Conservation (phyloP, 2,113 vertebrate genomes). For the Microcebus lehilahytsara region DNA sequence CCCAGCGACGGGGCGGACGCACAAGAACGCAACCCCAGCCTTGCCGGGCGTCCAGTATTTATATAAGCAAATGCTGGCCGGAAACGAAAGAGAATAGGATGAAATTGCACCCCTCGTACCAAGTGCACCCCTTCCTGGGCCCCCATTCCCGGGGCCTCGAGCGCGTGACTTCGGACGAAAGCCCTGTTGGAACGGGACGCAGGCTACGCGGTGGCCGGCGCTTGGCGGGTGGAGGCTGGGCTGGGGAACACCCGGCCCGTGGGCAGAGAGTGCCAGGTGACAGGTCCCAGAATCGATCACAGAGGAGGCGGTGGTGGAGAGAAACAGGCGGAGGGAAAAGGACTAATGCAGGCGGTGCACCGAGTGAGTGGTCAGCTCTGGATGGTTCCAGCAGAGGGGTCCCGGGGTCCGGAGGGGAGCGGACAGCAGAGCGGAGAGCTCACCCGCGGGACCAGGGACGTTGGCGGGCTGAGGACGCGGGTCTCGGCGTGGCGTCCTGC, state of each 20-base stretch:
- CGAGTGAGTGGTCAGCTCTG: not conserved
- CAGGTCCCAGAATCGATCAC: not conserved
- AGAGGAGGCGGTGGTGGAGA: too few species aligned
- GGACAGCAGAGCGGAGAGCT: not conserved
- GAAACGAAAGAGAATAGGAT: accelerated
- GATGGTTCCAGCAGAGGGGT: not conserved
- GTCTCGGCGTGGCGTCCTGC: accelerated
- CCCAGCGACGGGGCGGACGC: too few species aligned
- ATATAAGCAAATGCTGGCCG: not conserved
- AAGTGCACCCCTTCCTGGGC: not conserved
- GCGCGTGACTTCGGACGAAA: not conserved
- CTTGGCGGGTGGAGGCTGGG: accelerated
- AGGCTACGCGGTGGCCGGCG: accelerated
- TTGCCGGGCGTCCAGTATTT: not conserved
- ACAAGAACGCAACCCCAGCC: not conserved
- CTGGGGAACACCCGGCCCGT: accelerated
- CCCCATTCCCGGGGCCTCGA: accelerated
- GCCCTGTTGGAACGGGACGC: accelerated
- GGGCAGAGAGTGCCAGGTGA: not conserved
- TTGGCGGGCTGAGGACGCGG: accelerated
- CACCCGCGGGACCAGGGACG: accelerated
- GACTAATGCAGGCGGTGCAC: accelerated
- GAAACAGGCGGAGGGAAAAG: not conserved
- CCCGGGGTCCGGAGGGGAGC: accelerated
- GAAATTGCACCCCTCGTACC: accelerated